Conservation (phyloP, 2,797 vertebrate species). For the Todus mexicanus region DNA sequence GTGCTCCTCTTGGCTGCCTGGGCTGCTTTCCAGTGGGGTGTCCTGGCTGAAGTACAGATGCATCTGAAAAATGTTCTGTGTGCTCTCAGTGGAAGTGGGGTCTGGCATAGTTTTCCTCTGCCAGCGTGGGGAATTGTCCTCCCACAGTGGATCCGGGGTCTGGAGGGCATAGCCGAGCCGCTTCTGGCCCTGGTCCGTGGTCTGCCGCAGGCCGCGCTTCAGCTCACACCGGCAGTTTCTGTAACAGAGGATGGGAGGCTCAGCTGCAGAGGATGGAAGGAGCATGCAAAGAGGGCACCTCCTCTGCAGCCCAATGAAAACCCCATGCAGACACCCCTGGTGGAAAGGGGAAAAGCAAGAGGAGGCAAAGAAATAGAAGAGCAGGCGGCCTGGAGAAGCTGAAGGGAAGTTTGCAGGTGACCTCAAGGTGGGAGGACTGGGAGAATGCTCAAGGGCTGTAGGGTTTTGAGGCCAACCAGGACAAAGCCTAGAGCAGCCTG, state of each 20-base stretch:
- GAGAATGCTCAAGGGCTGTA: background rate
- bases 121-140: fast-evolving
- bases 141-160: background rate
- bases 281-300: background rate
- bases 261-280: background rate
- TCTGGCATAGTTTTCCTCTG: background rate
- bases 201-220: background rate
- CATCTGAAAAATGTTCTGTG: background rate
- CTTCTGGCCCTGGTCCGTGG: background rate
- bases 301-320: background rate
- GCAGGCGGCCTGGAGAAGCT: background rate
- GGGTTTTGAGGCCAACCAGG: background rate
- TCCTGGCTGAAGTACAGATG: background rate
- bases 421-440: background rate
- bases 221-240: conserved; percentile 27
- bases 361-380: background rate
- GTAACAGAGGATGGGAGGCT: background rate
- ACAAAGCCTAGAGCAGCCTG: background rate
- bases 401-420: background rate
- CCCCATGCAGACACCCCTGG: background rate
- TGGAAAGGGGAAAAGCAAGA: background rate
- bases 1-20: background rate
- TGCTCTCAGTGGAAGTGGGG: fast-evolving
- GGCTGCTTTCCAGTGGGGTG: background rate
- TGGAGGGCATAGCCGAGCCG: background rate